Percentiles rank a stretch among this genome's conserved stretches.
These are phyloP conservation scores for Eupeodes luniger DNA, from an alignment of 2,888 invertebrate genomes.

Conservation along the genomic window DNA sequence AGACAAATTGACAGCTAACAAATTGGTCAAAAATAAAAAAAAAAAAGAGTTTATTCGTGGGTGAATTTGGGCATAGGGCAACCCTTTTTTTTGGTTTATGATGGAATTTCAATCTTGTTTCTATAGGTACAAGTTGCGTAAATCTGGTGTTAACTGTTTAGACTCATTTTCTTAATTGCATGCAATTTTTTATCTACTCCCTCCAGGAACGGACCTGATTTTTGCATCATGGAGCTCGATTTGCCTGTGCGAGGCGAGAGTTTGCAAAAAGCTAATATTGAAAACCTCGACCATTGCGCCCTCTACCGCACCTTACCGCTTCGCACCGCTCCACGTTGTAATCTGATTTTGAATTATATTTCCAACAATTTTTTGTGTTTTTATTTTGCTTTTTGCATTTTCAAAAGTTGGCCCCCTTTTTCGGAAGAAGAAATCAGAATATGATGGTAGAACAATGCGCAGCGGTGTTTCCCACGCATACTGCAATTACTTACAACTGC, in stretches of 20 bases:
- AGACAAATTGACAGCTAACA: too few relatives aligned
- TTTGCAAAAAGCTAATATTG: conserved; percentile 71
- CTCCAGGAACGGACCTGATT: neutral
- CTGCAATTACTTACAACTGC: conserved; percentile 62
- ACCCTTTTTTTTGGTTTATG: too few relatives aligned
- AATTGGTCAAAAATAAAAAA: too few relatives aligned
- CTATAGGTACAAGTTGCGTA: too few relatives aligned
- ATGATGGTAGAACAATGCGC: conserved; percentile 58
- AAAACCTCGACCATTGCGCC: conserved; percentile 26
- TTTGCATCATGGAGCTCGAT: conserved; percentile 23
- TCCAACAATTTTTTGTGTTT: conserved; percentile 11
- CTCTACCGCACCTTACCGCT: too few relatives aligned
- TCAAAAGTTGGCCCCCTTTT: conserved; percentile 27
- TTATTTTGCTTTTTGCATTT: conserved; percentile 12
- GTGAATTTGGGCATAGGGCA: too few relatives aligned
- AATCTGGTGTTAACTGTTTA: too few relatives aligned
- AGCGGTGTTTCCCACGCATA: conserved; percentile 69
- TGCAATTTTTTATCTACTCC: neutral
- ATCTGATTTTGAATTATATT: conserved; percentile 70
- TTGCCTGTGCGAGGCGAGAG: conserved; percentile 47
- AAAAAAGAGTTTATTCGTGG: too few relatives aligned
- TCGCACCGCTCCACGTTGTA: conserved; percentile 23
- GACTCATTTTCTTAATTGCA: too few relatives aligned
- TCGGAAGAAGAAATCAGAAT: conserved; percentile 26
- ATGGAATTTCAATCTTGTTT: too few relatives aligned